Evolutionary conservation across 2,797 vertebrate species (phyloP).

Genomic region (Parambassis ranga): DNA sequence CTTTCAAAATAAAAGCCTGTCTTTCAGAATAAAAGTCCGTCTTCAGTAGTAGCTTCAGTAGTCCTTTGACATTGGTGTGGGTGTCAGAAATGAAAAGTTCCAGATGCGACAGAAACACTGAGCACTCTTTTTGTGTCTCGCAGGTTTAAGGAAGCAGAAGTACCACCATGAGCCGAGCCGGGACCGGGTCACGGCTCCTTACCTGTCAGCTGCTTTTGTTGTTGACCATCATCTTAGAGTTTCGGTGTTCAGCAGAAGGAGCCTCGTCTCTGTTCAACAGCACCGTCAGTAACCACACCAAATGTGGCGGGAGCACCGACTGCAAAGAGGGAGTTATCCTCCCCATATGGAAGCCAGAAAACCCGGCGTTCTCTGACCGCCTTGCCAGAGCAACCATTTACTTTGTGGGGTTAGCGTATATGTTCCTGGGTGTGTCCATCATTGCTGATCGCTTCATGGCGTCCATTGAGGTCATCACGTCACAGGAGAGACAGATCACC

Average conservation of each 20-base stretch:
- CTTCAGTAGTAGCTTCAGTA: too few species aligned
- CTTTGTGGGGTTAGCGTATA: slow-evolving; percentile 91
- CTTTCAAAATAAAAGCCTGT: too few species aligned
- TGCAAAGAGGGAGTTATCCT: slow-evolving; percentile 92
- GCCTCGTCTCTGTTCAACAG: slow-evolving; percentile 54
- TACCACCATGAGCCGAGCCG: slow-evolving; percentile 76
- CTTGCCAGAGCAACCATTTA: slow-evolving; percentile 93
- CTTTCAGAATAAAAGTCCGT: too few species aligned
- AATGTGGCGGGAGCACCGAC: slow-evolving; percentile 78
- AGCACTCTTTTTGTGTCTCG: slow-evolving; percentile 26
- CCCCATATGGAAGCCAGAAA: slow-evolving; percentile 87
- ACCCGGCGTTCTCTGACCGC: slow-evolving; percentile 89
- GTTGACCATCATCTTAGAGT: slow-evolving; percentile 68
- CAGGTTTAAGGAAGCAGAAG: slow-evolving; percentile 75
- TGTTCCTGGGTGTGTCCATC: slow-evolving; percentile 98
- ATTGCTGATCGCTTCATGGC: slow-evolving; percentile 98
- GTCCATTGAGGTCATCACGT: slow-evolving; percentile 98
- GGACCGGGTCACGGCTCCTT: slow-evolving; percentile 37
- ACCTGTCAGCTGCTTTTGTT: slow-evolving; percentile 72
- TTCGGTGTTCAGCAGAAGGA: slow-evolving; percentile 52
- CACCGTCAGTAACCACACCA: slow-evolving; percentile 62
- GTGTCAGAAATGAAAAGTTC: too few species aligned
- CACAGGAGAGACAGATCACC: slow-evolving; percentile 92
- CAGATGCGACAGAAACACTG: not conserved
- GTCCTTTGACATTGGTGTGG: too few species aligned